Conservation (phyloP, 1,140 invertebrate species). For the Magallana angulata region DNA sequence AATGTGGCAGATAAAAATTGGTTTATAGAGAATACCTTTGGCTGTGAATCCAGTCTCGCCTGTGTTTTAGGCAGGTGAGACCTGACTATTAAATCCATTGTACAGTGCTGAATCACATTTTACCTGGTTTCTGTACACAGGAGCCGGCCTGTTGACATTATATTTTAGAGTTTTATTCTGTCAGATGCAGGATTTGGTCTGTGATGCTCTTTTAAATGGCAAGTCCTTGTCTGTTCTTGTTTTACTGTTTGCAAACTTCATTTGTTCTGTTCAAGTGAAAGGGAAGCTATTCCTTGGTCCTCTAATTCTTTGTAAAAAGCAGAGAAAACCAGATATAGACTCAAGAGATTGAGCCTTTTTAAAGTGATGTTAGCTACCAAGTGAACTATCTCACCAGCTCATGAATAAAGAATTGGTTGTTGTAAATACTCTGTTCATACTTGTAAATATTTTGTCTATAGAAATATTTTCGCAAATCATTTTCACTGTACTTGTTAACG, state of each 20-base stretch:
- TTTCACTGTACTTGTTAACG: conserved; percentile 31
- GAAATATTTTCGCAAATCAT: conserved; percentile 28
- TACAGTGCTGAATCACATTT: conserved; percentile 14
- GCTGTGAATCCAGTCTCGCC: background rate
- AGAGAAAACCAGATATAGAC: too few relatives aligned
- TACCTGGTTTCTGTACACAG: background rate
- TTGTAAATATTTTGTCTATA: conserved; percentile 27
- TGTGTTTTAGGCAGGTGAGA: background rate
- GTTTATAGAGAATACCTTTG: background rate
- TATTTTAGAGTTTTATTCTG: background rate
- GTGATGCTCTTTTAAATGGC: conserved; percentile 14
- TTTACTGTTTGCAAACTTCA: too few relatives aligned
- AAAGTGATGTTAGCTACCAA: too few relatives aligned
- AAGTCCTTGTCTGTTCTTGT: background rate
- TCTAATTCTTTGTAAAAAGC: too few relatives aligned
- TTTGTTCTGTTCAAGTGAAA: too few relatives aligned
- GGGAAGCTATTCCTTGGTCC: too few relatives aligned
- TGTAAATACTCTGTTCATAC: conserved; percentile 28
- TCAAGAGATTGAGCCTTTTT: too few relatives aligned
- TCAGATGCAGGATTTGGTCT: background rate
- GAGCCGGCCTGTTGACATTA: background rate
- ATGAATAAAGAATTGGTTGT: conserved; percentile 8
- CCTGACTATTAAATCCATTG: background rate
- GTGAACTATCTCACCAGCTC: background rate
- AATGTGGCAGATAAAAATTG: background rate